These are phyloP conservation scores for Oreochromis niloticus DNA, from an alignment of 2,113 vertebrate genomes.

Conservation along the genomic window DNA sequence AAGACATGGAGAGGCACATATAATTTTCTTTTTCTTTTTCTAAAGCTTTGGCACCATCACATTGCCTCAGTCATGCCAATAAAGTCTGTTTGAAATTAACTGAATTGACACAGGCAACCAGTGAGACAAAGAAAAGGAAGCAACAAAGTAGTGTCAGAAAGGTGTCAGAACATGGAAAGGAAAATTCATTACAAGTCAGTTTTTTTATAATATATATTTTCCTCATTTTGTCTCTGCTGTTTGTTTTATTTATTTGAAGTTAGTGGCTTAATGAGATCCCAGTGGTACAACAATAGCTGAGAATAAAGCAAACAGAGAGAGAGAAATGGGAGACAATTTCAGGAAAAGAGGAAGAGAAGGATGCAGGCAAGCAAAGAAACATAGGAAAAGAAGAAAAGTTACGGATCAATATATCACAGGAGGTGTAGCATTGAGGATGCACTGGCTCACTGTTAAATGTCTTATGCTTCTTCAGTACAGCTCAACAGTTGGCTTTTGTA, in stretches of 20 bases:
- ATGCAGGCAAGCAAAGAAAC: constrained; percentile 24
- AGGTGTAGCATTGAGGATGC: constrained; percentile 2
- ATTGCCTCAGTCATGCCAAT: constrained; percentile 65
- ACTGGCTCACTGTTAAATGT: not conserved
- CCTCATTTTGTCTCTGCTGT: constrained; percentile 67
- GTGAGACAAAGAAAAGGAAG: constrained; percentile 49
- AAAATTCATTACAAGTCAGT: constrained; percentile 53
- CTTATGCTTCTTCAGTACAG: not conserved
- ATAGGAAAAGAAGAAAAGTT: not conserved
- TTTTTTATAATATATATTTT: constrained; percentile 57
- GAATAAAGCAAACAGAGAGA: constrained; percentile 22
- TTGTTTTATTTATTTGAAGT: constrained; percentile 80
- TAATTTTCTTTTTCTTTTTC: constrained; percentile 47
- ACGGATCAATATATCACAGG: constrained; percentile 1
- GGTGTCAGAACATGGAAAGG: constrained; percentile 52
- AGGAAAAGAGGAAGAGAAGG: not conserved
- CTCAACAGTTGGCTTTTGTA: constrained; percentile 7
- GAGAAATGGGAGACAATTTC: not conserved
- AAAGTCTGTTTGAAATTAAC: constrained; percentile 70
- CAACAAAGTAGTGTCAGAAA: constrained; percentile 27
- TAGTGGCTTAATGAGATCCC: constrained; percentile 78
- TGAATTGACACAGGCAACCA: constrained; percentile 64
- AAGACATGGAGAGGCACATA: constrained; percentile 50
- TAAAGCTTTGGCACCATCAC: constrained; percentile 60
- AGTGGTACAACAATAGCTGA: constrained; percentile 62